Percentiles rank a stretch among this genome's conserved stretches.
Evolutionary conservation across 2,888 invertebrate genomes (phyloP).

Genomic region (Diploptera punctata): DNA sequence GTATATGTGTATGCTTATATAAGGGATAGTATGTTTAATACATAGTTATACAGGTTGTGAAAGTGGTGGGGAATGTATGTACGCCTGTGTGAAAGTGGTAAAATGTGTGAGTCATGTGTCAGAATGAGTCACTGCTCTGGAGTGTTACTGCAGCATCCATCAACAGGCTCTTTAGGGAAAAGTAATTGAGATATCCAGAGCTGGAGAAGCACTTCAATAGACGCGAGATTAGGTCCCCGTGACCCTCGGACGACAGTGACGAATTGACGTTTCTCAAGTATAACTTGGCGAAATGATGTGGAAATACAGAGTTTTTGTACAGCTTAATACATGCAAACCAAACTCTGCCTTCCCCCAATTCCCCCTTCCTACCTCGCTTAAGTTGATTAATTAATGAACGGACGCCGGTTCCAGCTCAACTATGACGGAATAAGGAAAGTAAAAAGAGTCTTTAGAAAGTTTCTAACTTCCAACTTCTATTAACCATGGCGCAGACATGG

Average conservation of each 20-base stretch:
- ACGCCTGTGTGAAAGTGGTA: no score
- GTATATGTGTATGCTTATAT: no score
- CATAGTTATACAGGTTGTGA: no score
- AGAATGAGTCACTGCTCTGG: no score
- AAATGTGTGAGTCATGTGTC: no score
- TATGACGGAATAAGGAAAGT: conserved; percentile 22
- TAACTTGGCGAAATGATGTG: conserved; percentile 33
- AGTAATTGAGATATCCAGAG: background rate
- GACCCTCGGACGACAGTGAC: conserved; percentile 30
- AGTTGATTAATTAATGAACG: conserved; percentile 35
- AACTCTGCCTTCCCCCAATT: background rate
- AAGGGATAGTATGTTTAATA: no score
- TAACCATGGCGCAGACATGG: no score
- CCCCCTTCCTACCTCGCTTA: conserved; percentile 14
- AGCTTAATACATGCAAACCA: conserved; percentile 12
- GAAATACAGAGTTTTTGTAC: conserved; percentile 30
- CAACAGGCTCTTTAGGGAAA: background rate
- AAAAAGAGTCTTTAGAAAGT: conserved; percentile 26
- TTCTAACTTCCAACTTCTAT: no score
- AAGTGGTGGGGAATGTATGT: no score
- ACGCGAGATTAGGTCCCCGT: conserved; percentile 19
- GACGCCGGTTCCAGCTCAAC: conserved; percentile 31
- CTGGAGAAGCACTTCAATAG: background rate
- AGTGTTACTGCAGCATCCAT: no score
- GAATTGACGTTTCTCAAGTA: conserved; percentile 30